Evolutionary conservation across 2,888 invertebrate species (phyloP).

Genomic region (Anaspis maculata): DNA sequence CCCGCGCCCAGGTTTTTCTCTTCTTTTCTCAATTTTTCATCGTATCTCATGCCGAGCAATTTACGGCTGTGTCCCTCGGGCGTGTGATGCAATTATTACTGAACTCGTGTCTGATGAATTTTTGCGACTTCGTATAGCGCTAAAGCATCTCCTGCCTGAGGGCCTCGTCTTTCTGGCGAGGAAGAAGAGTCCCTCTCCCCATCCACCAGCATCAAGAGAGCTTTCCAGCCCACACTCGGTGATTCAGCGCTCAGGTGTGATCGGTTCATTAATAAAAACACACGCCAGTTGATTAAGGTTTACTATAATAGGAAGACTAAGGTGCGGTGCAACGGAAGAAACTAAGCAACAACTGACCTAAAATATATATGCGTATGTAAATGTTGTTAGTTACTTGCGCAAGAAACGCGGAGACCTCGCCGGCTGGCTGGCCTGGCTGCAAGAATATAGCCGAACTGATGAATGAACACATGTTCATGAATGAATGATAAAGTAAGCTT

Average conservation of each 20-base stretch:
- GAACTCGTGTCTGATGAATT: too few relatives aligned
- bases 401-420: constrained; percentile 9
- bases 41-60: too few relatives aligned
- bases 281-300: constrained; percentile 39
- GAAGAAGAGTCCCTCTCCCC: too few relatives aligned
- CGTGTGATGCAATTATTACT: constrained; percentile 9
- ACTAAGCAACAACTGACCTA: constrained; percentile 28
- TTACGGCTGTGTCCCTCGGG: constrained; percentile 8
- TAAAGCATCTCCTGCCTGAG: neutral
- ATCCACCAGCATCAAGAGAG: too few relatives aligned
- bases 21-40: too few relatives aligned
- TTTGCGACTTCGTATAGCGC: neutral
- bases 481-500: constrained; percentile 35
- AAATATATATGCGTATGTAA: constrained; percentile 25
- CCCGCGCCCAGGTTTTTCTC: too few relatives aligned
- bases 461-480: constrained; percentile 39
- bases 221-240: constrained; percentile 25
- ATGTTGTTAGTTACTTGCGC: constrained; percentile 12
- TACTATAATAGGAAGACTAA: constrained; percentile 41
- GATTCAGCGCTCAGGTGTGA: constrained; percentile 39
- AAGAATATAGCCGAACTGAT: too few relatives aligned
- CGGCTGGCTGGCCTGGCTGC: too few relatives aligned
- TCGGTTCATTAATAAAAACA: constrained; percentile 42
- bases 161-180: too few relatives aligned
- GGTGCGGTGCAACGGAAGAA: constrained; percentile 36